These are phyloP conservation scores for Coecobrya sp. DNA, from an alignment of 2,888 invertebrate species.

Conservation along the genomic window DNA sequence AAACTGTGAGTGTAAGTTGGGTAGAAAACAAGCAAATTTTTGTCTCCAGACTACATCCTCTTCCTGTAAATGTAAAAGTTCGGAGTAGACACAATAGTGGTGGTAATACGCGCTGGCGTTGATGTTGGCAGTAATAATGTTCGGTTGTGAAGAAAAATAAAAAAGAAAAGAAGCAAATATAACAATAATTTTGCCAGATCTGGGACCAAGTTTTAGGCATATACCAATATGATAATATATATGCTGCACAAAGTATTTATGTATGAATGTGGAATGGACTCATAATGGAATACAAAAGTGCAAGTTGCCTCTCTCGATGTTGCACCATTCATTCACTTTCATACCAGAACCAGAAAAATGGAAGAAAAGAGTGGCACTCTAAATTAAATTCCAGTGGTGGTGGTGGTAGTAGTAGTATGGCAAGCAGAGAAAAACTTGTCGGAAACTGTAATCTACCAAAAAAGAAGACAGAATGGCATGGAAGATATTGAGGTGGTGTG, in stretches of 20 bases:
- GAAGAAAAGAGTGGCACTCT: conserved; percentile 73
- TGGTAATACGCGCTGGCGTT: conserved; percentile 14
- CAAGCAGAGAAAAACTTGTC: conserved; percentile 72
- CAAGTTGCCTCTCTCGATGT: conserved; percentile 46
- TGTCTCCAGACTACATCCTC: conserved; percentile 24
- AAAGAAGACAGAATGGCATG: conserved; percentile 53
- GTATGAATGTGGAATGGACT: conserved; percentile 39
- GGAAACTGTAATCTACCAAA: conserved; percentile 73
- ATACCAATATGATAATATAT: background rate
- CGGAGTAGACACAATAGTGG: conserved; percentile 6
- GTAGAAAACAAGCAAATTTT: conserved; percentile 68
- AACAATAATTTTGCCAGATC: conserved; percentile 45
- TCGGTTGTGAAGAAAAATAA: conserved; percentile 32
- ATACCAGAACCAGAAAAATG: conserved; percentile 46
- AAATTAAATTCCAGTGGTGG: conserved; percentile 77
- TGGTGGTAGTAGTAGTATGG: conserved; percentile 61
- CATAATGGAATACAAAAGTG: conserved; percentile 61
- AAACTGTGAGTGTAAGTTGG: conserved; percentile 26
- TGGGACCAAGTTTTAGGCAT: background rate
- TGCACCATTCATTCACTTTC: conserved; percentile 58
- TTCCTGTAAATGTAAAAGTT: conserved; percentile 11
- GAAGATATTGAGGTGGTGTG: conserved; percentile 32
- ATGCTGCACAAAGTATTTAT: background rate
- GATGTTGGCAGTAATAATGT: conserved; percentile 53
- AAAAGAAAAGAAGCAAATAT: conserved; percentile 34